These are phyloP conservation scores for Camponotus pennsylvanicus DNA, from an alignment of 1,140 invertebrate genomes.

Conservation along the genomic window DNA sequence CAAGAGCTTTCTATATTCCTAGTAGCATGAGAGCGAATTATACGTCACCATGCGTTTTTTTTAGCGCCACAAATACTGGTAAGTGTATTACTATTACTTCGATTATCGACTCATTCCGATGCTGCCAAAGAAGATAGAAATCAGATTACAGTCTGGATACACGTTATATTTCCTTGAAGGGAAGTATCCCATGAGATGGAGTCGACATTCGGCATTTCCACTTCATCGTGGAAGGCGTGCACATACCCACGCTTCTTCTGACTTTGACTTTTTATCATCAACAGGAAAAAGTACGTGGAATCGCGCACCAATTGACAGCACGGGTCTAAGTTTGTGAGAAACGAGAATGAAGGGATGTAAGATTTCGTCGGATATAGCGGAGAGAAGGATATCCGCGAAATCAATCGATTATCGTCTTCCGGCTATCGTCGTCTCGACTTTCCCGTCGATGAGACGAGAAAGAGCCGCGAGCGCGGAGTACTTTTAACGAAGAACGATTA, in stretches of 20 bases:
- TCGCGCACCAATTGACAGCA: neutral
- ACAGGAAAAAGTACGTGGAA: neutral
- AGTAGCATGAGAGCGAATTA: slow-evolving; percentile 1
- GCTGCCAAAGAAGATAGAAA: slow-evolving; percentile 11
- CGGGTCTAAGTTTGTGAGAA: neutral
- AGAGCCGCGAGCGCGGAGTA: neutral
- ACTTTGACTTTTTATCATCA: neutral
- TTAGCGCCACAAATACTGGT: slow-evolving; percentile 20
- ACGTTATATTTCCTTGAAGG: neutral
- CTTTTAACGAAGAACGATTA: slow-evolving; percentile 14
- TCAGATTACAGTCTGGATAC: slow-evolving; percentile 4
- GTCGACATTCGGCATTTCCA: slow-evolving; percentile 16
- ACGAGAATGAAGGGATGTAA: neutral
- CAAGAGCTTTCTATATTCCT: neutral
- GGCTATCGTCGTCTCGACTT: slow-evolving; percentile 15
- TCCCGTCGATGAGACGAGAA: slow-evolving; percentile 38
- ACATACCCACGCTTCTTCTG: neutral
- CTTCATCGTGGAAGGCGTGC: slow-evolving; percentile 22
- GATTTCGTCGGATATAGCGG: slow-evolving; percentile 1
- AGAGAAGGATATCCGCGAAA: neutral
- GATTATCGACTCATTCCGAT: slow-evolving; percentile 10
- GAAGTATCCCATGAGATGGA: neutral
- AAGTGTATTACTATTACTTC: slow-evolving; percentile 19
- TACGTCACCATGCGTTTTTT: neutral
- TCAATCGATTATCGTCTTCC: slow-evolving; percentile 12